Evolutionary conservation across 2,888 invertebrate species (phyloP).

Genomic region (Drosophila sordidula): DNA sequence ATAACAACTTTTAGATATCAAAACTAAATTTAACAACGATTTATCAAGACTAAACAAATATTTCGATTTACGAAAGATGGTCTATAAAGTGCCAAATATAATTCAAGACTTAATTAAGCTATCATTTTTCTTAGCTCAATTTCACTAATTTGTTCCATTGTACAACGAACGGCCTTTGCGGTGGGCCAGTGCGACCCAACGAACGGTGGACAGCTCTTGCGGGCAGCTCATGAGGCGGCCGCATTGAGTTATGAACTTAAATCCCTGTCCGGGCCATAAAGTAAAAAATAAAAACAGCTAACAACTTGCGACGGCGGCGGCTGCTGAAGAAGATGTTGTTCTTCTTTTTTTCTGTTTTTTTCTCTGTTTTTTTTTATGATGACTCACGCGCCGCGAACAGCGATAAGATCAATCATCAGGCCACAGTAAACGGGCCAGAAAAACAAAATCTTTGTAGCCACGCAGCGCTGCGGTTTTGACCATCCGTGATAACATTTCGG

Average conservation of each 20-base stretch:
- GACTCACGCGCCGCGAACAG: slow-evolving; percentile 64
- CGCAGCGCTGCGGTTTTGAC: slow-evolving; percentile 51
- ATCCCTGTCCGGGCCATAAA: slow-evolving; percentile 64
- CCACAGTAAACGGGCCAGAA: slow-evolving; percentile 34
- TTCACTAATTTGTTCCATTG: slow-evolving; percentile 22
- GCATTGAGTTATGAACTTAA: slow-evolving; percentile 78
- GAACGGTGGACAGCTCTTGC: slow-evolving; percentile 39
- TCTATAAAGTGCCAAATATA: no score
- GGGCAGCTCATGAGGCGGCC: slow-evolving; percentile 58
- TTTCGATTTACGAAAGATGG: no score
- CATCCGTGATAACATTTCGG: slow-evolving; percentile 73
- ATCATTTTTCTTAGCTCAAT: background rate
- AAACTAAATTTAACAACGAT: no score
- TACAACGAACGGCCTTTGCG: slow-evolving; percentile 63
- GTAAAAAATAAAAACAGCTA: slow-evolving; percentile 58
- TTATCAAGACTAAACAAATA: no score
- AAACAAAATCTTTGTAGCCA: slow-evolving; percentile 33
- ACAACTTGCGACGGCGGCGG: slow-evolving; percentile 67
- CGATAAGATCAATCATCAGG: slow-evolving; percentile 77
- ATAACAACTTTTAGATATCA: no score
- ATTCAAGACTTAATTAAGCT: background rate
- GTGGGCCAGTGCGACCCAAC: slow-evolving; percentile 52
- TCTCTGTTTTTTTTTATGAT: slow-evolving; percentile 56
- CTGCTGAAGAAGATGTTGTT: slow-evolving; percentile 61
- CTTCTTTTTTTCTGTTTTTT: slow-evolving; percentile 29